Base-by-base conservation (phyloP, 2,888 invertebrate species). In the Phyto melanocephala region DNA sequence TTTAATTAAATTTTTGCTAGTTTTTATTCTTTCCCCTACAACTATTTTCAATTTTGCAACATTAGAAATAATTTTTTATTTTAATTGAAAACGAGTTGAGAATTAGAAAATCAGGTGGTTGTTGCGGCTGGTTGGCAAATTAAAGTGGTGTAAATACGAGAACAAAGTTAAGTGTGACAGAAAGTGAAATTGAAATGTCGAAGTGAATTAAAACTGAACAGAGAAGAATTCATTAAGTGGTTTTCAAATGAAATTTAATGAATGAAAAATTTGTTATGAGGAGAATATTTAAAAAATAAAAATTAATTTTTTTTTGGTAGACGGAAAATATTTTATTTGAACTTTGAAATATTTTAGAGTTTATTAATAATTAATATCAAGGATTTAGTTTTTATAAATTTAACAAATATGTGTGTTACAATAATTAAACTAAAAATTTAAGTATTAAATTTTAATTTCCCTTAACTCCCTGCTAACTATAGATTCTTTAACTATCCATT, bases 1-100 rank as follows among this genome's bases (percentile, higher is more conserved):
- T 70, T 68, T 68, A 62, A 77, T 68, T 52, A 68, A 77, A 77
- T 68, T 68, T 67, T 22, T 40, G 67, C 37, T 47, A n/a, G 7
- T 58, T 13, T 22, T 52, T 5, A 10, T 1, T 17, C 11, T 33
- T 10, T 50, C 17, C 40, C 1, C n/a, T n/a, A 20, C 35, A 47
- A 47, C 56, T 47, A 56, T 71, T 71, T 78, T 47, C 10, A 37
- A 45, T 56, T 78, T 71, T 45, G 24, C 52, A n/a, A 17, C 28
- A 22, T n/a, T 58, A 24, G 20, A 15, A 70, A 54, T 17, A 13
- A 4, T 11, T 60, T 60, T 17, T 5, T 20, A 10, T 24, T 35
- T 22, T 35, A 62, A 62, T 52, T 52, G 50, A 62, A 72, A 50
- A 62, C 22, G 7, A 60, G 58, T 33, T 47, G 11, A 22, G 15